Base-by-base conservation (phyloP, 2,797 vertebrate species). In the Coregonus sp. region DNA sequence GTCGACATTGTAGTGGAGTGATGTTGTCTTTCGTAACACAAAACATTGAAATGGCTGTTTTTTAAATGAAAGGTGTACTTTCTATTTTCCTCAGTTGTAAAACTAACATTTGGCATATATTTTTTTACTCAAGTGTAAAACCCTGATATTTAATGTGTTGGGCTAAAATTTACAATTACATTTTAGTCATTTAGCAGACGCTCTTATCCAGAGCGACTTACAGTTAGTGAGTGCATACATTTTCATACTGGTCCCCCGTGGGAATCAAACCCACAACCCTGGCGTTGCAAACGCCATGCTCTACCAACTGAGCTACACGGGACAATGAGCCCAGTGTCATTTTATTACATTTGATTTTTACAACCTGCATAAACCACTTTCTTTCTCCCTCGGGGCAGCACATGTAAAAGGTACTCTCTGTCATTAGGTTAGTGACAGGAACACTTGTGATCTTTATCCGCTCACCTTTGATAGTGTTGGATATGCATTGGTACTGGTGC, bases 381-480 rank as follows among this genome's bases (percentile, higher is more conserved):
- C 40, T 47, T 47, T 47, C 40, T 47, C 40, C 40, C 40, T 12
- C 29, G 81, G 84, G 87, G 82, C 80, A 84, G 86, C 78, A 85
- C 85, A 84, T 90, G 87, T 14, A 4, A 78, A 80, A 70, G 80
- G 40, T 12, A 3, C 61, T 68, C 84, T 85, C 76, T 88, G 82
- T 90, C 81, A 87, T 85, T 83, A 82, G 74, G 37, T 72, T 63
- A 47, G 50, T 75, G 65, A 66, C 81, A 56, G 29, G 50, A 79
- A 71, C 40, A 72, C 56, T 78, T 56, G 33, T 18, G 84, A 73
- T 75, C 75, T 73, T 9, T 9, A 40, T 40, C 40, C 40, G 40
- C 40, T 47, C 40, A 47, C 40, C 40, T 47, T n/a, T 9, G 9
- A 18, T 35, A 35, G 73, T 31, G 73, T 25, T 52, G 73, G 1